Evolutionary conservation across 2,888 invertebrate species (phyloP).

Genomic region (Protodeltote pygarga): DNA sequence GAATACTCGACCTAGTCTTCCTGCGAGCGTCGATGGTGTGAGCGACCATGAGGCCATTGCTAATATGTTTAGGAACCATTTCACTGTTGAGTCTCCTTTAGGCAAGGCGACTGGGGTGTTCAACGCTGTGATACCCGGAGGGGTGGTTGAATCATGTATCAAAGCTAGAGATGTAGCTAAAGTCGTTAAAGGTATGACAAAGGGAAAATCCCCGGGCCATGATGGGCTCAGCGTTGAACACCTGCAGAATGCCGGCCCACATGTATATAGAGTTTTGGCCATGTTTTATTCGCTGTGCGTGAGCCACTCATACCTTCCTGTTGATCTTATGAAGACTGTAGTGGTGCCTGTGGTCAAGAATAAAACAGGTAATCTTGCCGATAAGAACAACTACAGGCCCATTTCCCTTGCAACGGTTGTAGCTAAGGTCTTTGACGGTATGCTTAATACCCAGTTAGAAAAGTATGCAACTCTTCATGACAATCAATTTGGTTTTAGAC

Average conservation of each 20-base stretch:
- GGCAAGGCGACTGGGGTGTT: too few relatives aligned
- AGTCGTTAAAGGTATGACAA: too few relatives aligned
- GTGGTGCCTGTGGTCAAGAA: constrained; percentile 9
- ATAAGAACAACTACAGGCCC: constrained; percentile 39
- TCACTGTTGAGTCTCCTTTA: too few relatives aligned
- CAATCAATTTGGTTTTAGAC: constrained; percentile 40
- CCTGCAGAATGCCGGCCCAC: constrained; percentile 18
- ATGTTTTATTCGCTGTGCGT: constrained; percentile 16
- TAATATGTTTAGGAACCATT: too few relatives aligned
- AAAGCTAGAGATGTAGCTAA: too few relatives aligned
- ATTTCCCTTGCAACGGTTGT: constrained; percentile 35
- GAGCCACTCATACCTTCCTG: constrained; percentile 1
- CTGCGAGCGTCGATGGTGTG: too few relatives aligned
- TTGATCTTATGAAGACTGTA: neutral
- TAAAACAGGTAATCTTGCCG: constrained; percentile 27
- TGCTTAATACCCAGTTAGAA: constrained; percentile 9
- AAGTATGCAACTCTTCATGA: constrained; percentile 31
- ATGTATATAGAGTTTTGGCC: constrained; percentile 18
- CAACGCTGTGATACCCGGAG: too few relatives aligned
- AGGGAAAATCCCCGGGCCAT: too few relatives aligned
- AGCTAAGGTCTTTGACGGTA: neutral
- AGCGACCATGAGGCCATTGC: too few relatives aligned
- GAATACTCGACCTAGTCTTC: too few relatives aligned
- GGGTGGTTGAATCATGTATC: too few relatives aligned
- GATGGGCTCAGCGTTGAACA: too few relatives aligned